These are phyloP conservation scores for Gisinianus flammeolus DNA, from an alignment of 2,888 invertebrate genomes.

Conservation along the genomic window DNA sequence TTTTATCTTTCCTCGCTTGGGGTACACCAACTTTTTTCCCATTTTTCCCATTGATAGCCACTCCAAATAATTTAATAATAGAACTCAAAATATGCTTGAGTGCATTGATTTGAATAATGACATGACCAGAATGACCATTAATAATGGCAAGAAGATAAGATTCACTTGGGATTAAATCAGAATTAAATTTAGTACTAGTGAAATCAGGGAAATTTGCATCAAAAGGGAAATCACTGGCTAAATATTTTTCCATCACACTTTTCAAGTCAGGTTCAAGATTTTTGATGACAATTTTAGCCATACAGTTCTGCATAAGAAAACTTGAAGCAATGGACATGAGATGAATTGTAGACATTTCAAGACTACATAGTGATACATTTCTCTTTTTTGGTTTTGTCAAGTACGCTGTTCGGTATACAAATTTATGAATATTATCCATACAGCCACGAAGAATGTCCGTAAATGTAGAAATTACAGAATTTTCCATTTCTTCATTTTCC, in stretches of 20 bases:
- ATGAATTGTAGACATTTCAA: constrained; percentile 45
- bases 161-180: constrained; percentile 81
- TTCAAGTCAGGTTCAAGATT: constrained; percentile 52
- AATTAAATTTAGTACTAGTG: constrained; percentile 48
- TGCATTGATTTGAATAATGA: constrained; percentile 61
- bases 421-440: constrained; percentile 38
- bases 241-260: constrained; percentile 48
- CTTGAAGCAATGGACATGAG: constrained; percentile 53
- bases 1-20: constrained; percentile 45
- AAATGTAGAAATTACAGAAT: constrained; percentile 19
- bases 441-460: constrained; percentile 17
- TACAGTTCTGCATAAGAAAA: constrained; percentile 52
- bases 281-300: constrained; percentile 50
- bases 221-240: constrained; percentile 50
- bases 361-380: background rate
- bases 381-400: constrained; percentile 34
- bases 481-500: constrained; percentile 32
- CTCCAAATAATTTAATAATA: constrained; percentile 67
- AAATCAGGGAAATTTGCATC: constrained; percentile 51
- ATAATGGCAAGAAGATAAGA: constrained; percentile 80
- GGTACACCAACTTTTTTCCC: constrained; percentile 53
- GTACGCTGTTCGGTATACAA: constrained; percentile 46
- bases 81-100: constrained; percentile 71
- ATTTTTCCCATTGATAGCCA: constrained; percentile 60
- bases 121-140: constrained; percentile 65